Conservation (phyloP, 2,113 vertebrate genomes). For the Psophia crepitans region DNA sequence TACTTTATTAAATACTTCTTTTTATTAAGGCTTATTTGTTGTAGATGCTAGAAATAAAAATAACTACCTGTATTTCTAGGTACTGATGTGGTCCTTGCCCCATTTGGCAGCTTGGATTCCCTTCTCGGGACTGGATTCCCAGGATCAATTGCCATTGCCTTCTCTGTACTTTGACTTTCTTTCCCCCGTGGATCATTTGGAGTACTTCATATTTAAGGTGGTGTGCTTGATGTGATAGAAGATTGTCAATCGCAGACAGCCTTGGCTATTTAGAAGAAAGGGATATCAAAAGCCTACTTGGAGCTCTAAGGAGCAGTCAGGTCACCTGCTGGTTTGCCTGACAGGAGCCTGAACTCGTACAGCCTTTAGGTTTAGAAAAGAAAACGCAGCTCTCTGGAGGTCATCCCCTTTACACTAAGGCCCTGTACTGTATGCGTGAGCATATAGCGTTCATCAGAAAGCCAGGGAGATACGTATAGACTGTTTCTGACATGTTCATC, state of each 20-base stretch:
- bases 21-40: conserved; percentile 27
- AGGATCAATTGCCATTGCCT: not conserved
- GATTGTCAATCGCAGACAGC: conserved; percentile 29
- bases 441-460: not conserved
- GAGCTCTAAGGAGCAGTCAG: conserved; percentile 38
- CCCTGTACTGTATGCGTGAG: not conserved
- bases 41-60: not conserved
- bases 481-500: not conserved
- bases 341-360: not conserved
- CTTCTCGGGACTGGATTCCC: not conserved
- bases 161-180: conserved; percentile 3
- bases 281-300: conserved; percentile 34
- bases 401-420: not conserved
- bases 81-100: not conserved
- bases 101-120: not conserved
- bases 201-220: conserved; percentile 38
- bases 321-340: conserved; percentile 32
- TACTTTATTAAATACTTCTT: conserved; percentile 24
- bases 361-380: conserved; percentile 19
- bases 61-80: not conserved
- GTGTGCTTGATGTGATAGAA: not conserved
- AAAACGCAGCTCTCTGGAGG: not conserved
- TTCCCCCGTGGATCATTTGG: not conserved
- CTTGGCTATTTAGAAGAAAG: conserved; percentile 12
- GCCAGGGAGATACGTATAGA: not conserved